Evolutionary conservation across 1,140 invertebrate genomes (phyloP), one percentile per base, ranked within the genome.

Genomic region (Ceratosolen fusciceps): DNA sequence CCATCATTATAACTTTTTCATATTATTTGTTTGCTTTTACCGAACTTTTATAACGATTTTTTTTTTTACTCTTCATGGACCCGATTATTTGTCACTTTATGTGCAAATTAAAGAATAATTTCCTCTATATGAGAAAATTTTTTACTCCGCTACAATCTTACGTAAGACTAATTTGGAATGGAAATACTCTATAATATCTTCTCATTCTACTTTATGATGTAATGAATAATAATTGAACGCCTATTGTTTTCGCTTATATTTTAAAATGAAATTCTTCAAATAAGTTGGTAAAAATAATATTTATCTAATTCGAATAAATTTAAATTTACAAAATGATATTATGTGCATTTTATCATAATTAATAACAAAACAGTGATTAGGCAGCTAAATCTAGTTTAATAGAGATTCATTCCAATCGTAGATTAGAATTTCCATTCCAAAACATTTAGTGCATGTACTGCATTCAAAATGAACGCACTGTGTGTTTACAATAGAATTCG

Each of bases 371-470:
- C 8, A 65, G 60, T 8, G 31, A 65, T 65, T 65, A n/a, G 19
- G 34, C 12, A 34, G 34, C 14, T 37, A 65, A 65, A 65, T 65
- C 31, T 65, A n/a, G 19, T 65, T 37, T 21, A 37, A 65, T 37
- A 37, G 26, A 19, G 58, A 31, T 62, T 9, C n/a, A 34, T 34
- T 34, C 26, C 31, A 65, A 0, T 21, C 7, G 10, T 65, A 65
- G 60, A 65, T 65, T 65, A 65, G 16, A 37, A 65, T 65, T 62
- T 65, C 21, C 31, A 37, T 37, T 37, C 31, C 60, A 62, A 62
- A 62, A 62, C 58, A 65, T 65, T 65, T 37, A 37, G 60, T 65
- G 31, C 19, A 31, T 21, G 60, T 37, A 4, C 31, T 65, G 16
- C 19, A 65, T 65, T 65, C 0, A 65, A 34, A 65, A 65, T 65